Evolutionary conservation across 2,888 invertebrate species (phyloP), one percentile per base, ranked within the genome.

Genomic region (Phasia obesa): DNA sequence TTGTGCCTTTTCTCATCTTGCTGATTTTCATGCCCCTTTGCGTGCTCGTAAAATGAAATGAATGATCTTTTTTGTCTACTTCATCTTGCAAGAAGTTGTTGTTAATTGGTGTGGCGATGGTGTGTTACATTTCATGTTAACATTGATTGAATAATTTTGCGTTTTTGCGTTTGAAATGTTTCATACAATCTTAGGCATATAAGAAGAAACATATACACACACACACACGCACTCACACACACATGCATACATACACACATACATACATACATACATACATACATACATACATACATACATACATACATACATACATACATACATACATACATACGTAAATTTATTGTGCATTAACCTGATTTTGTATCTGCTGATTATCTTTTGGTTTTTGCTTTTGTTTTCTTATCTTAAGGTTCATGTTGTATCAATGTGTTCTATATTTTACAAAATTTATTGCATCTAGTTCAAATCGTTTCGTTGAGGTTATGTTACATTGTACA

Each of bases 61-160:
- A 51, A 75, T 62, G 74, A 73, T 67, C 23, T 25, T 27, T 55
- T 27, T 19, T 27, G 11, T 47, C 53, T 17, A 0, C 35, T 21
- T 31, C 42, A 57, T 38, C n/a, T 57, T 59, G 42, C n/a, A n/a
- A n/a, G 1, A 42, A 15, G 42, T 42, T 55, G 19, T 23, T 23
- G 23, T 49, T 67, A 27, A 23, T 19, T 49, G 67, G 38, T n/a
- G n/a, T 47, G n/a, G 27, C 27, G 31, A 55, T 75, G 65, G n/a
- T 70, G 73, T 82, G 74, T 74, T 69, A 64, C 49, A 62, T 51
- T 53, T 59, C 35, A 74, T 77, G 76, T 80, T 77, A 42, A 77
- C 76, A 77, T 80, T 84, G 74, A 81, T 84, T 84, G 76, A 80
- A 76, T 77, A 75, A 78, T 81, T 79, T 79, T 81, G 57, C 55